A percentile compares a stretch with the other conserved stretches of the same genome.
Conservation (phyloP, 2,113 vertebrate genomes). For the Alethe diademata region DNA sequence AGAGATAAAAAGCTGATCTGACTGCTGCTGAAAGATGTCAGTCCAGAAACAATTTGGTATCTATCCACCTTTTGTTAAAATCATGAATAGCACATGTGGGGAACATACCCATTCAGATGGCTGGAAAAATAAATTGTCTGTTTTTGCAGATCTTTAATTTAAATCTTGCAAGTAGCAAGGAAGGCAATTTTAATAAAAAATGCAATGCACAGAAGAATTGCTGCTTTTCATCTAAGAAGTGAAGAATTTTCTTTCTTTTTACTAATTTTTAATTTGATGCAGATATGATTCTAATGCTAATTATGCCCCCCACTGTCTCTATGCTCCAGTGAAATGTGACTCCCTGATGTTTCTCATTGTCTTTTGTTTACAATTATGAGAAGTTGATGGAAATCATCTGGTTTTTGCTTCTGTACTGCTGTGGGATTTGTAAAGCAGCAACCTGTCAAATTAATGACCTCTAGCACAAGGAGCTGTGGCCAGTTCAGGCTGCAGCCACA, state of each 20-base stretch:
- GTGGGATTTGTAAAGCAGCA: conserved; percentile 48
- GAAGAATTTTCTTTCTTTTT: conserved; percentile 62
- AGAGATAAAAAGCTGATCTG: background rate
- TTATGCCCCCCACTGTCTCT: conserved; percentile 54
- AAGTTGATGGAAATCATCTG: conserved; percentile 65
- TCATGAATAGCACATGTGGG: background rate
- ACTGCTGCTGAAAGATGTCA: background rate
- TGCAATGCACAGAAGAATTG: background rate
- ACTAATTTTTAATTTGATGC: conserved; percentile 58
- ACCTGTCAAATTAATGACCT: conserved; percentile 58
- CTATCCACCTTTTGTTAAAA: background rate
- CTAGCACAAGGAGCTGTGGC: background rate
- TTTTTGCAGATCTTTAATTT: conserved; percentile 32
- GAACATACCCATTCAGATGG: background rate
- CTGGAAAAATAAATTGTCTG: background rate
- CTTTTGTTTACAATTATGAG: conserved; percentile 65
- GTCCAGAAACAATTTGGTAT: background rate
- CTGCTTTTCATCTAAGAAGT: conserved; percentile 32
- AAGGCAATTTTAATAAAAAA: conserved; percentile 37
- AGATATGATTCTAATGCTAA: conserved; percentile 60
- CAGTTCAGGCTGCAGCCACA: background rate
- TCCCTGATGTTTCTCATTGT: conserved; percentile 68
- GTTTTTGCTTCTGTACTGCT: conserved; percentile 46
- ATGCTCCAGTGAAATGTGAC: conserved; percentile 62
- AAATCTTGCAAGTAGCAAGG: conserved; percentile 30